Evolutionary conservation across 2,113 vertebrate genomes (phyloP), one percentile per base, ranked within the genome.

Genomic region (Varanus salvator): DNA sequence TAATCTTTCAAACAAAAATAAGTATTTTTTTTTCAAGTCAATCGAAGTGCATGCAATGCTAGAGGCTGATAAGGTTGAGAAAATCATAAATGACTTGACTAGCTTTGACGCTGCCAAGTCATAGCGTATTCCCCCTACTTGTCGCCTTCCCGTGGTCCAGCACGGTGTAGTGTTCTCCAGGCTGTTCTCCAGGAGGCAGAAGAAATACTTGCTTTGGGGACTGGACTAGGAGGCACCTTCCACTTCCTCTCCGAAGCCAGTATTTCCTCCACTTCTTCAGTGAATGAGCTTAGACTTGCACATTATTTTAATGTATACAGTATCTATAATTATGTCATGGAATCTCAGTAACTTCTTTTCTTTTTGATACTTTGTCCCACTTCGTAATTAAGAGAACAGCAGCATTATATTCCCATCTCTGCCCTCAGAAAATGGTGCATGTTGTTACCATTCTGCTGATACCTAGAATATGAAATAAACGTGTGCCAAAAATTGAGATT

Each of bases 1-100:
- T n/a, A 83, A 68, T 66, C 29, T 93, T 14, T 92, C 71, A 84
- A 90, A 54, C 60, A 21, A 75, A 50, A 85, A 38, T 23, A 80
- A 90, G 76, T 77, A 54, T 86, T 31, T 15, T 80, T 76, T 68
- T 91, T 76, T 15, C 1, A 25, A 1, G 11, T 72, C 57, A 85
- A 7, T 80, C 87, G 23, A 87, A 60, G 0, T n/a, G 86, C 29
- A 34, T 88, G 19, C 91, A 52, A 52, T 54, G 21, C 12, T 50
- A 15, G 19, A 8, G 9, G 31, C 60, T n/a, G 69, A 5, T 52
- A 50, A 80, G 60, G 4, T 31, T 52, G 11, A 69, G 64, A 50
- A 11, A 69, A 69, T 25, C 66, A 29, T 72, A 64, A 84, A 23
- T 68, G 34, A 38, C 21, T 66, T 44, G 29, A 44, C 29, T 44